phyloP scores from a whole-genome alignment of 2,113 vertebrate species.

The Hyla sarda region DNA sequence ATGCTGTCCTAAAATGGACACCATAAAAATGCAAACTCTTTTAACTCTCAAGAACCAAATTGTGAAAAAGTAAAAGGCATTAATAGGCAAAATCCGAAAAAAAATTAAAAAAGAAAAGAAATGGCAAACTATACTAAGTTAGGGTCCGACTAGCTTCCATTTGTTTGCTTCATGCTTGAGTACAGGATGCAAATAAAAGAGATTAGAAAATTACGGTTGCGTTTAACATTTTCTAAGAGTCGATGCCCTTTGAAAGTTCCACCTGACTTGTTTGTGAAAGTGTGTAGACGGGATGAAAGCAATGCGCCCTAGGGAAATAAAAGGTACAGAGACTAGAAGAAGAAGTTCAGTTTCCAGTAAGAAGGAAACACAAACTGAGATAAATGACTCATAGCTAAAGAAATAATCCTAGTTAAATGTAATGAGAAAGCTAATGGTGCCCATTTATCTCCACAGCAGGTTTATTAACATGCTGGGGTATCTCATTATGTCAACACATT shows the following conservation, averaged over 20 bases:
- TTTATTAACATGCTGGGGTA: constrained; percentile 61
- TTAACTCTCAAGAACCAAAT: too few relatives aligned
- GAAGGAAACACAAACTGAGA: constrained; percentile 56
- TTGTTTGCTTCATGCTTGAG: not conserved
- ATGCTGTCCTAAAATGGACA: too few relatives aligned
- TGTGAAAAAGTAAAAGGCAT: too few relatives aligned
- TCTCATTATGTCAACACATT: constrained; percentile 58
- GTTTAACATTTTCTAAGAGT: not conserved
- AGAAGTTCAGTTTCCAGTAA: constrained; percentile 4
- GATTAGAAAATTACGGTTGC: not conserved
- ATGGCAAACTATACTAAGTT: too few relatives aligned
- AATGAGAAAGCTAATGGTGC: constrained; percentile 68
- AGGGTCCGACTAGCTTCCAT: not conserved
- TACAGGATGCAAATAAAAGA: not conserved
- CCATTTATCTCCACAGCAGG: constrained; percentile 64
- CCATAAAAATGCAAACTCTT: too few relatives aligned
- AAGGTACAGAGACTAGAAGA: constrained; percentile 15
- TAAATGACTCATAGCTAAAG: constrained; percentile 65
- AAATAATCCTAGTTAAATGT: constrained; percentile 67
- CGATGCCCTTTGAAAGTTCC: constrained; percentile 31
- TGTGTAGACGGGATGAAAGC: constrained; percentile 55
- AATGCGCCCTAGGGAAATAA: not conserved
- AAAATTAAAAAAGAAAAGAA: too few relatives aligned
- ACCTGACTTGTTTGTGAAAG: constrained; percentile 56
- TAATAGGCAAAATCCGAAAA: too few relatives aligned